Conservation (phyloP, 2,888 invertebrate genomes). For the Calliopum simillimum region DNA sequence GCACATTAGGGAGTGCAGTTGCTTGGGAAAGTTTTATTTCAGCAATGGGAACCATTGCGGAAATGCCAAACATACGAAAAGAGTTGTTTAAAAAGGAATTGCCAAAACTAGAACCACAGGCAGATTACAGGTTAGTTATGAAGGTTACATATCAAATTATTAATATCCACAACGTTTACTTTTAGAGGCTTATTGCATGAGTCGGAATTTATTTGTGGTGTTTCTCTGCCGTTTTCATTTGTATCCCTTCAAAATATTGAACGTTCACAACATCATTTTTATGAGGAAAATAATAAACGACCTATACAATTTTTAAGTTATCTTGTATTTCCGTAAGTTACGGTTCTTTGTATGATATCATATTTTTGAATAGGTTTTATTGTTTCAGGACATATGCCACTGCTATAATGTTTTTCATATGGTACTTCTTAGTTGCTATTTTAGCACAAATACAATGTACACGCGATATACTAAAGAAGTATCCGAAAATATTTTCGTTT, state of each 20-base stretch:
- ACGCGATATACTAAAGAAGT: conserved; percentile 34
- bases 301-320: conserved; percentile 45
- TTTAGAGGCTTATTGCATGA: conserved; percentile 37
- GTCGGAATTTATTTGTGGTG: conserved; percentile 34
- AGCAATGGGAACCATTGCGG: conserved; percentile 18
- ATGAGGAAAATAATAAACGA: conserved; percentile 32
- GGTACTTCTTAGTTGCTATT: conserved; percentile 42
- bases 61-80: conserved; percentile 33
- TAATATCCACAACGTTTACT: neutral
- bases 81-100: conserved; percentile 23
- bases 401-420: conserved; percentile 40
- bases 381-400: conserved; percentile 13
- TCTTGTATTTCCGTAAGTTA: conserved; percentile 43
- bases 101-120: conserved; percentile 38
- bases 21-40: conserved; percentile 42
- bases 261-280: conserved; percentile 41
- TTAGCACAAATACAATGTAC: conserved; percentile 38
- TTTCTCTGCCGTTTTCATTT: conserved; percentile 44
- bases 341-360: neutral
- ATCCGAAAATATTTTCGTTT: conserved; percentile 43
- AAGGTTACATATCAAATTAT: neutral
- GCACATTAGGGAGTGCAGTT: conserved; percentile 36
- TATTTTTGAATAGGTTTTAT: conserved; percentile 11
- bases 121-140: conserved; percentile 34
- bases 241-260: conserved; percentile 43